Evolutionary conservation across 2,113 vertebrate genomes (phyloP).

Genomic region (Hemiscyllium ocellatum): DNA sequence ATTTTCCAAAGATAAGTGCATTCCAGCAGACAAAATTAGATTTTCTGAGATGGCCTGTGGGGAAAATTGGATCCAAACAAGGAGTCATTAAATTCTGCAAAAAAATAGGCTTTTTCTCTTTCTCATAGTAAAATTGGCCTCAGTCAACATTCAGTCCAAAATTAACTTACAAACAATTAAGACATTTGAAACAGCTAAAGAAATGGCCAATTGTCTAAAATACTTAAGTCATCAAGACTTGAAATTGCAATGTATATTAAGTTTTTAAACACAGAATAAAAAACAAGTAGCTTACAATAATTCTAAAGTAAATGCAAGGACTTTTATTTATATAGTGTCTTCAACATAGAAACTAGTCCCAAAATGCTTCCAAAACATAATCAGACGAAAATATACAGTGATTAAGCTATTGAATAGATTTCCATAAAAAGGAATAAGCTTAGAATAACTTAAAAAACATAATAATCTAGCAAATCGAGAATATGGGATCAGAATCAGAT

Average conservation of each 20-base stretch:
- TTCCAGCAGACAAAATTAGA: background rate
- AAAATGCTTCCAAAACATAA: background rate
- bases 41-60: background rate
- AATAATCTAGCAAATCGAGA: background rate
- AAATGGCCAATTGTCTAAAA: background rate
- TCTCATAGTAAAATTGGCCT: background rate
- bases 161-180: background rate
- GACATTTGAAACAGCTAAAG: background rate
- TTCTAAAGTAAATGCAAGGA: background rate
- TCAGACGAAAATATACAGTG: background rate
- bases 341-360: background rate
- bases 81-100: background rate
- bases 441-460: background rate
- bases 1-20: background rate
- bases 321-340: background rate
- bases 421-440: background rate
- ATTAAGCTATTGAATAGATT: background rate
- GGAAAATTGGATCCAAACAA: background rate
- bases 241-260: background rate
- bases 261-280: background rate
- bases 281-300: background rate
- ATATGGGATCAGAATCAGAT: background rate
- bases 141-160: background rate
- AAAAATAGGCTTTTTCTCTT: background rate
- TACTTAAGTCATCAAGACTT: background rate